A percentile compares a stretch with the other conserved stretches of the same genome.
These are phyloP conservation scores for Triplophysa bombifrons DNA, from an alignment of 2,797 vertebrate species.

Conservation along the genomic window DNA sequence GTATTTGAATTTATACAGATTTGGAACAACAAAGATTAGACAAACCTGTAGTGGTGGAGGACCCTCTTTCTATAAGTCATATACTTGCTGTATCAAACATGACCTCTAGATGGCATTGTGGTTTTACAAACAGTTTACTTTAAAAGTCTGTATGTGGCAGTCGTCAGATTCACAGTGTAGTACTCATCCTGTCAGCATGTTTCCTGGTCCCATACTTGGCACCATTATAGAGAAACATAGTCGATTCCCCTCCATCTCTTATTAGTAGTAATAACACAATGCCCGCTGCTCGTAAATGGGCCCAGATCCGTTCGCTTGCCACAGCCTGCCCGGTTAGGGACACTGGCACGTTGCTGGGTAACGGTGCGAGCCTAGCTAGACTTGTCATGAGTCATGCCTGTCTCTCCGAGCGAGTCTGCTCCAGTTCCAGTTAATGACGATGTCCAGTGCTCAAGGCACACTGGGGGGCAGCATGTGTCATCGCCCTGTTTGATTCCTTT, in stretches of 20 bases:
- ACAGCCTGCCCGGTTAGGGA: slow-evolving; percentile 25
- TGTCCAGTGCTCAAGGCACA: neutral
- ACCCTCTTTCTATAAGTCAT: neutral
- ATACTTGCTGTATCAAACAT: slow-evolving; percentile 29
- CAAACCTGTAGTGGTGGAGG: neutral
- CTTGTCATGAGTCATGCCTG: slow-evolving; percentile 29
- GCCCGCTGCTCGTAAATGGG: slow-evolving; percentile 22
- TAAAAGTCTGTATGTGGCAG: neutral
- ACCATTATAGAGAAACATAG: slow-evolving; percentile 29
- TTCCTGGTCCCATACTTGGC: slow-evolving; percentile 33
- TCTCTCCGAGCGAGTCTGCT: slow-evolving; percentile 8
- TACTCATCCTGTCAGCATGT: slow-evolving; percentile 25
- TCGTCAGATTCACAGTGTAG: slow-evolving; percentile 18
- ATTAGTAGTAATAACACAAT: slow-evolving; percentile 25
- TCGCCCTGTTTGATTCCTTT: neutral
- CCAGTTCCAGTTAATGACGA: slow-evolving; percentile 21
- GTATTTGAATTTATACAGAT: no score
- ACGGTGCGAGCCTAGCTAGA: neutral
- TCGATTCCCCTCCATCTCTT: slow-evolving; percentile 23
- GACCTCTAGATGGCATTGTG: slow-evolving; percentile 71
- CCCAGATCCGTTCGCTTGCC: neutral
- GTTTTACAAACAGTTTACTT: slow-evolving; percentile 38
- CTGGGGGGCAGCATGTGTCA: neutral
- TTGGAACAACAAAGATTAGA: no score
- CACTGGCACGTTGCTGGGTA: slow-evolving; percentile 36